Conservation (phyloP, 2,888 invertebrate species). For the Chloroclysta siterata region DNA sequence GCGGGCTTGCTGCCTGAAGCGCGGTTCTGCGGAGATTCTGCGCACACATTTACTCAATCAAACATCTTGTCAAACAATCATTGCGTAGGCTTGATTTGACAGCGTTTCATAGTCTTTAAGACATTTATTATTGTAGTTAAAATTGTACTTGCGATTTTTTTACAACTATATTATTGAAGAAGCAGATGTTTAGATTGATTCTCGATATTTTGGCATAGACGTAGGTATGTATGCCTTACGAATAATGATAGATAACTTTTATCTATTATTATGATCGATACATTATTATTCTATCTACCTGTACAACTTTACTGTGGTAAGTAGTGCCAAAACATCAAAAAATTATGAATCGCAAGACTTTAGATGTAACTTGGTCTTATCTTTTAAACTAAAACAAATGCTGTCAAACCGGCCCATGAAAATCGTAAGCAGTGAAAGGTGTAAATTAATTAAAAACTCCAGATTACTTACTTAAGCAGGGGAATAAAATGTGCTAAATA, state of each 20-base stretch:
- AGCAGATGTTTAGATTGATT: too few relatives aligned
- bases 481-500: too few relatives aligned
- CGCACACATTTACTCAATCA: background rate
- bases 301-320: too few relatives aligned
- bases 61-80: background rate
- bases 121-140: too few relatives aligned
- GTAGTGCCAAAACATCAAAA: too few relatives aligned
- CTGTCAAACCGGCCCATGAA: background rate
- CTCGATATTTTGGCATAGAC: too few relatives aligned
- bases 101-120: background rate
- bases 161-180: too few relatives aligned
- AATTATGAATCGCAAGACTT: background rate
- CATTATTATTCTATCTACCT: background rate
- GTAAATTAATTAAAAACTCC: background rate
- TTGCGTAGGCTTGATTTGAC: background rate
- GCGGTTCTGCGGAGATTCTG: slow-evolving; percentile 5
- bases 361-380: background rate
- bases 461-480: too few relatives aligned
- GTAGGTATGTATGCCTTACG: too few relatives aligned
- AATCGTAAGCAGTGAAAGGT: background rate
- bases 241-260: too few relatives aligned
- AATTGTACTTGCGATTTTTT: too few relatives aligned
- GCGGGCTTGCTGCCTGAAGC: slow-evolving; percentile 7
- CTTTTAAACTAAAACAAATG: background rate
- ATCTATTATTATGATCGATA: too few relatives aligned